These are phyloP conservation scores for Tragelaphus buxtoni DNA, from an alignment of 2,113 vertebrate genomes.

Conservation along the genomic window DNA sequence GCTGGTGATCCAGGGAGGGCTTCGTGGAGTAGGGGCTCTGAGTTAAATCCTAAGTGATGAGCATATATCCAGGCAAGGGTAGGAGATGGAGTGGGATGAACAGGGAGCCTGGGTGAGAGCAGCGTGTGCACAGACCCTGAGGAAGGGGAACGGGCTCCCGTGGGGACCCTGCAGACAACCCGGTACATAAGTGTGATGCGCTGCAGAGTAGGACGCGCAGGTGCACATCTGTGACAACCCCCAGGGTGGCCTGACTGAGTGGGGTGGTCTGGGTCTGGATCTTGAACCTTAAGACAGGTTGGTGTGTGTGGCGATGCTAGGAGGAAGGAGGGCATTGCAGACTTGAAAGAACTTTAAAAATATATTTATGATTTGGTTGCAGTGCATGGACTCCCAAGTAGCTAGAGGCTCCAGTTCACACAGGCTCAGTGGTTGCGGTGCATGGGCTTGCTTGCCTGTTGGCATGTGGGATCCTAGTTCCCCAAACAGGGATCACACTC, in stretches of 20 bases:
- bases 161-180: neutral
- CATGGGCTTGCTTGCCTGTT: neutral
- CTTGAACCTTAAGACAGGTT: neutral
- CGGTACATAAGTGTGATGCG: rapidly evolving
- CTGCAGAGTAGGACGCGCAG: rapidly evolving
- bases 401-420: neutral
- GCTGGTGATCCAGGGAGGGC: neutral
- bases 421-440: neutral
- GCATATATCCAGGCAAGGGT: neutral
- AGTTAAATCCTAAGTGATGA: rapidly evolving
- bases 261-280: neutral
- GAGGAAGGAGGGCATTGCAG: neutral
- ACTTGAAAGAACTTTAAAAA: neutral
- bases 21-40: neutral
- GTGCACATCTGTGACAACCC: rapidly evolving
- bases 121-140: rapidly evolving
- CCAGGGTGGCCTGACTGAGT: rapidly evolving
- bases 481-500: neutral
- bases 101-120: neutral
- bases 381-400: rapidly evolving
- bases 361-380: neutral
- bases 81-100: neutral
- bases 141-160: rapidly evolving
- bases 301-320: rapidly evolving
- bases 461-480: neutral